Evolutionary conservation across 2,113 vertebrate species (phyloP).

Genomic region (Phrynocephalus versicolor): DNA sequence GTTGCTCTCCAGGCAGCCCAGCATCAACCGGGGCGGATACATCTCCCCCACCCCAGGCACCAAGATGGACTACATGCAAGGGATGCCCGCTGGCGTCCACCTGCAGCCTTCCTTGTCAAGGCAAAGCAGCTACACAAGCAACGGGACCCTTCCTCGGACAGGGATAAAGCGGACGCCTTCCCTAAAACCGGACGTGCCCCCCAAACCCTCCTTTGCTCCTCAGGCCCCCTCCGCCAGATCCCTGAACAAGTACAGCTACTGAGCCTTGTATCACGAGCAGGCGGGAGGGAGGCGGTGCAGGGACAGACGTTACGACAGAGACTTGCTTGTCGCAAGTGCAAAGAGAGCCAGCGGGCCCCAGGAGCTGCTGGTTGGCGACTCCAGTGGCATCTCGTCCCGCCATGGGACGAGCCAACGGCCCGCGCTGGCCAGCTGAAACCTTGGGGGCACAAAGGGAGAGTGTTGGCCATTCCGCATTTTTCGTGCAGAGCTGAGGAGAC

Average conservation of each 20-base stretch:
- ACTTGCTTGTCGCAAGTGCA: constrained; percentile 69
- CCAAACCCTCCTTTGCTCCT: constrained; percentile 94
- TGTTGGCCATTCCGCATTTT: constrained; percentile 82
- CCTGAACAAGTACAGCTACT: constrained; percentile 98
- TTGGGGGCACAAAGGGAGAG: constrained; percentile 73
- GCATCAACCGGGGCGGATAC: constrained; percentile 91
- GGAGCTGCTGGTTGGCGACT: constrained; percentile 85
- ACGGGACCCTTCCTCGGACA: constrained; percentile 92
- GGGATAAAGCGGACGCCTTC: constrained; percentile 95
- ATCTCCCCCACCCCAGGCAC: constrained; percentile 86
- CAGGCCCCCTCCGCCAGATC: constrained; percentile 92
- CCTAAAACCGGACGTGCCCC: constrained; percentile 96
- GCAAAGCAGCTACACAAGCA: constrained; percentile 94
- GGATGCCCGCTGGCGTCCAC: constrained; percentile 85
- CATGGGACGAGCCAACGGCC: constrained; percentile 63
- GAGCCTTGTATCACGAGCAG: constrained; percentile 71
- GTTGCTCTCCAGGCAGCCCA: constrained; percentile 92
- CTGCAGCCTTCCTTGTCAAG: constrained; percentile 89
- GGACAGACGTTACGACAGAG: constrained; percentile 68
- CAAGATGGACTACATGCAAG: constrained; percentile 93
- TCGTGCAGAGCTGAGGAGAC: constrained; percentile 75
- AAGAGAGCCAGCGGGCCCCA: constrained; percentile 84
- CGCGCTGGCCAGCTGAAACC: constrained; percentile 57
- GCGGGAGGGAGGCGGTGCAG: constrained; percentile 59
- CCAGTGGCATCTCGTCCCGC: constrained; percentile 77